These are phyloP conservation scores for Agrilus planipennis DNA, from an alignment of 1,140 invertebrate genomes.

Conservation along the genomic window DNA sequence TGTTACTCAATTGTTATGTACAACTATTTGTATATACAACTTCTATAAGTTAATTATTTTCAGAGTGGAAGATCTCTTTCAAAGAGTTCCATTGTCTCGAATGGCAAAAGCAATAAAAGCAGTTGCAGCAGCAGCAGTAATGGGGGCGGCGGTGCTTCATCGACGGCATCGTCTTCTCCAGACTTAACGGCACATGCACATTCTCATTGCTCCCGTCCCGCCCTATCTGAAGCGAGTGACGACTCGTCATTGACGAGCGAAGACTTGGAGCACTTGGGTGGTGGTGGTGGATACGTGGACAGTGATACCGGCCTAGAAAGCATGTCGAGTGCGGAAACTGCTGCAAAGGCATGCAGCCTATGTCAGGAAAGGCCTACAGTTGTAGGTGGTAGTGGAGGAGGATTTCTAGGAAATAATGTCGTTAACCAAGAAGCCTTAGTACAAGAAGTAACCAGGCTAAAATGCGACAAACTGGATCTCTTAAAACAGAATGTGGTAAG, in stretches of 20 bases:
- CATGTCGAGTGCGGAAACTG: slow-evolving; percentile 83
- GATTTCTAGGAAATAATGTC: too few relatives aligned
- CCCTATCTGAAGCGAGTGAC: slow-evolving; percentile 57
- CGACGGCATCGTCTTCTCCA: slow-evolving; percentile 37
- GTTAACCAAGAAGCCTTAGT: slow-evolving; percentile 47
- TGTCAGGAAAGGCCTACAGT: slow-evolving; percentile 36
- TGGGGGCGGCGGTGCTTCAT: slow-evolving; percentile 37
- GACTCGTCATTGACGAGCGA: slow-evolving; percentile 61
- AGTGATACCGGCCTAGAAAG: slow-evolving; percentile 86
- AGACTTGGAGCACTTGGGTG: slow-evolving; percentile 45
- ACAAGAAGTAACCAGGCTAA: slow-evolving; percentile 78
- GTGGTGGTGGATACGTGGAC: slow-evolving; percentile 72
- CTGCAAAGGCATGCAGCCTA: slow-evolving; percentile 45
- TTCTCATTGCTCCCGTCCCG: slow-evolving; percentile 31
- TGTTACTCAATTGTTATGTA: too few relatives aligned
- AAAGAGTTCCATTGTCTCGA: slow-evolving; percentile 41
- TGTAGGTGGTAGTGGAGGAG: slow-evolving; percentile 14
- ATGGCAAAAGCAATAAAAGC: slow-evolving; percentile 41
- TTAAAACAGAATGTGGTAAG: slow-evolving; percentile 88
- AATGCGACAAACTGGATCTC: slow-evolving; percentile 86
- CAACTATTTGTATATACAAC: too few relatives aligned
- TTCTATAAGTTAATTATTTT: too few relatives aligned
- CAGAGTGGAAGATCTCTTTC: slow-evolving; percentile 49
- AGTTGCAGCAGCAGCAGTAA: too few relatives aligned
- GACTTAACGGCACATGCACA: slow-evolving; percentile 44